These are phyloP conservation scores for Acanthoscelides obtectus DNA, from an alignment of 2,888 invertebrate species.

Conservation along the genomic window DNA sequence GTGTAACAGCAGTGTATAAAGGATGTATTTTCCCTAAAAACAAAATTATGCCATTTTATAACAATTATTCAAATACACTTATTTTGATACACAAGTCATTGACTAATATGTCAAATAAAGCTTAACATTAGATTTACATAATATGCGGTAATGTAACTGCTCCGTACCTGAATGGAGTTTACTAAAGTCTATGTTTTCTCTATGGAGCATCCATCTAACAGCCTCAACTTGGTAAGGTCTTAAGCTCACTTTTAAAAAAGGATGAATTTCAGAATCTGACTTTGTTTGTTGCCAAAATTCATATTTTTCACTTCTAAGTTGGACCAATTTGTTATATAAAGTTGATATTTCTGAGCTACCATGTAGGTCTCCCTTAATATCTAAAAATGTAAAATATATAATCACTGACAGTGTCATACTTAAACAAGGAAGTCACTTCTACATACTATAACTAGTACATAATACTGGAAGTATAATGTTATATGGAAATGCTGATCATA, in stretches of 20 bases:
- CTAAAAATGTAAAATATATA: not conserved
- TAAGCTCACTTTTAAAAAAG: conserved; percentile 51
- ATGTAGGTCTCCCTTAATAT: conserved; percentile 10
- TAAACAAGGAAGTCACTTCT: no score
- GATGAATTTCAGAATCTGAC: conserved; percentile 36
- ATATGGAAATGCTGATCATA: no score
- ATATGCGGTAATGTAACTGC: no score
- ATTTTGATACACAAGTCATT: conserved; percentile 19
- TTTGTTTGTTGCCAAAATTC: not conserved
- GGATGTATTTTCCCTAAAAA: conserved; percentile 35
- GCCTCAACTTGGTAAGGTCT: conserved; percentile 62
- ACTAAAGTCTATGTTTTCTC: conserved; percentile 46
- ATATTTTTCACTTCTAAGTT: conserved; percentile 4
- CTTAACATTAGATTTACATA: no score
- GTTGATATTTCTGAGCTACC: conserved; percentile 14
- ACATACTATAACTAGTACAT: no score
- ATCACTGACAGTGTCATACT: no score
- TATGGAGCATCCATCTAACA: conserved; percentile 64
- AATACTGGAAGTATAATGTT: conserved; percentile 3
- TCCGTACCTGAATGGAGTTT: not conserved
- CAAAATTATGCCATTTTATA: not conserved
- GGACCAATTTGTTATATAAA: conserved; percentile 15
- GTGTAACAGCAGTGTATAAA: conserved; percentile 32
- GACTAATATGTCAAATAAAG: no score
- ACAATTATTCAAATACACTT: conserved; percentile 22